A percentile compares a stretch with the other conserved stretches of the same genome.
Conservation (phyloP, 2,113 vertebrate genomes). For the Channa argus region DNA sequence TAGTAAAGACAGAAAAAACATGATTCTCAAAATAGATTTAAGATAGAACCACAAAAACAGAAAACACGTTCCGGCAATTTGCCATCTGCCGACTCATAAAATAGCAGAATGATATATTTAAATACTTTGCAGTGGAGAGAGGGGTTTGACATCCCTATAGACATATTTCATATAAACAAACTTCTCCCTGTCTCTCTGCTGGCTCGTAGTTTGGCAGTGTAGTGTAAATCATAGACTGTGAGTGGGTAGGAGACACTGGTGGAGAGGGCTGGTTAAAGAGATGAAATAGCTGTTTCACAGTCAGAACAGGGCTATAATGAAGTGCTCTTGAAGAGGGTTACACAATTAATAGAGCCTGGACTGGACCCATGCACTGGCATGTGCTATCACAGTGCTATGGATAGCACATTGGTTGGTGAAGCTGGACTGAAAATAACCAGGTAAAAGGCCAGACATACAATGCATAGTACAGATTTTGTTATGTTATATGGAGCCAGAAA, state of each 20-base stretch:
- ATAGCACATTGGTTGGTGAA: conserved; percentile 4
- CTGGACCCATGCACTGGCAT: conserved; percentile 38
- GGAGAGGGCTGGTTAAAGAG: conserved; percentile 63
- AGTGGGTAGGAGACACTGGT: conserved; percentile 59
- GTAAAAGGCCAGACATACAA: not conserved
- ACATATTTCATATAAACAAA: conserved; percentile 54
- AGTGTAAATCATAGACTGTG: conserved; percentile 53
- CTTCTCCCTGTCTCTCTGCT: conserved; percentile 44
- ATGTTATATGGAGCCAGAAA: not conserved
- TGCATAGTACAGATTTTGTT: not conserved
- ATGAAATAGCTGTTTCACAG: conserved; percentile 62
- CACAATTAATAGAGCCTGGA: conserved; percentile 56
- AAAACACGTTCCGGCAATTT: conserved; percentile 41
- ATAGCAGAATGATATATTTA: conserved; percentile 60
- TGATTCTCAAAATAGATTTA: conserved; percentile 18
- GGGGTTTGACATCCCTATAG: conserved; percentile 44
- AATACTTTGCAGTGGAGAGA: conserved; percentile 28
- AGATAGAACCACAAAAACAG: conserved; percentile 37
- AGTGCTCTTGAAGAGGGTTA: conserved; percentile 60
- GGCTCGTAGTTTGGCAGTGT: conserved; percentile 36
- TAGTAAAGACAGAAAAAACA: not conserved
- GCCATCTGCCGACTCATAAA: conserved; percentile 56
- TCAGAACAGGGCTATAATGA: conserved; percentile 56
- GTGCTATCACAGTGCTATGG: conserved; percentile 21
- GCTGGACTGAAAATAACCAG: not conserved